Percentiles rank a stretch among this genome's conserved stretches.
Evolutionary conservation across 2,888 invertebrate genomes (phyloP).

Genomic region (Cyclophora punctaria): DNA sequence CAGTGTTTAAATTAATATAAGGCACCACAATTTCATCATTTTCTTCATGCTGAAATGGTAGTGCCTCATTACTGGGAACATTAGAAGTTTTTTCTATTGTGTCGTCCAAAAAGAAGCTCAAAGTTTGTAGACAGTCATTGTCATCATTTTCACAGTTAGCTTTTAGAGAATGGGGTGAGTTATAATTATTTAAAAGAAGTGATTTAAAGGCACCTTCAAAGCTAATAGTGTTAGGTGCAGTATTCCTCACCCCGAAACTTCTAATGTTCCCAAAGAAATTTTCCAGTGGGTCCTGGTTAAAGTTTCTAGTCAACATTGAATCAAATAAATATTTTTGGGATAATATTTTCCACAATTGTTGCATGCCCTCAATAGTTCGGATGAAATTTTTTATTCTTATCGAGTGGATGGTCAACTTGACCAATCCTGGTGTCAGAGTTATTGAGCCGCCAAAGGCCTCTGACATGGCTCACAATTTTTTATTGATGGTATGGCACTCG

Average conservation of each 20-base stretch:
- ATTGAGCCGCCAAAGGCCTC: too few relatives aligned
- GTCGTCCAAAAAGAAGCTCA: conserved; percentile 6
- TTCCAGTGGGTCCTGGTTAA: conserved; percentile 24
- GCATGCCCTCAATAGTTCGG: conserved; percentile 25
- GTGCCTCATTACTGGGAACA: not conserved
- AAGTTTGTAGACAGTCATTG: conserved; percentile 7
- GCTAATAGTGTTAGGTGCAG: conserved; percentile 12
- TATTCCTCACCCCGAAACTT: conserved; percentile 19
- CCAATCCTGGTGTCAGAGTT: too few relatives aligned
- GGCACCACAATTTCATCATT: not conserved
- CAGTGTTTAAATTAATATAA: not conserved
- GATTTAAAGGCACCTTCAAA: conserved; percentile 24
- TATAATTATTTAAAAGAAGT: conserved; percentile 20
- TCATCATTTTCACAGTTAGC: conserved; percentile 19
- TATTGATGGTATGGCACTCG: conserved; percentile 14
- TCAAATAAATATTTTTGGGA: conserved; percentile 18
- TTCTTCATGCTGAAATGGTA: not conserved
- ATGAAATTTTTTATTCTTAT: too few relatives aligned
- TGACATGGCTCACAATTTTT: too few relatives aligned
- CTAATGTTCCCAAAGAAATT: conserved; percentile 27
- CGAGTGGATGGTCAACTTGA: too few relatives aligned
- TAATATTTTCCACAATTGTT: conserved; percentile 20
- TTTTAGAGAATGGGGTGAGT: conserved; percentile 10
- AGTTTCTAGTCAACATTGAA: conserved; percentile 18
- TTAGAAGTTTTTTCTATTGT: conserved; percentile 3